Evolutionary conservation across 2,113 vertebrate species (phyloP).

Genomic region (Tupaia chinensis): DNA sequence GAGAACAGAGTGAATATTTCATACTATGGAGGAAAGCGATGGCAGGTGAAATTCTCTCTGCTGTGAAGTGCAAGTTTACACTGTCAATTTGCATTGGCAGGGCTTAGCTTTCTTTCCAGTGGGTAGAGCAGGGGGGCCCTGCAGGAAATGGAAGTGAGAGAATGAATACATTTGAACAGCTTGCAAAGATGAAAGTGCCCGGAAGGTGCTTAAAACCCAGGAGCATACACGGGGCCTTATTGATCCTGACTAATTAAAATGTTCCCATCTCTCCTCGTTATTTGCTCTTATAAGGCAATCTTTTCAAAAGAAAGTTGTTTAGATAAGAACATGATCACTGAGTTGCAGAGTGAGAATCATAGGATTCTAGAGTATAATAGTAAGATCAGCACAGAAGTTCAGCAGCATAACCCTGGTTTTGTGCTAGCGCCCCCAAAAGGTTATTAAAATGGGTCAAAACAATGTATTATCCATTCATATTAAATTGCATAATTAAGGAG

Average conservation of each 20-base stretch:
- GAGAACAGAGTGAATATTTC: slow-evolving; percentile 38
- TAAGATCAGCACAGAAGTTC: neutral
- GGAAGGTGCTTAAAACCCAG: neutral
- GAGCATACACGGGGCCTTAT: neutral
- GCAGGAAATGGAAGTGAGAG: slow-evolving; percentile 15
- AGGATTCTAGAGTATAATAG: neutral
- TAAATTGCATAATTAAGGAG: neutral
- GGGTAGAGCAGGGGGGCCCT: neutral
- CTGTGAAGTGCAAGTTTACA: neutral
- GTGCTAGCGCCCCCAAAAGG: neutral
- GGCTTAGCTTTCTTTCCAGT: slow-evolving; percentile 45
- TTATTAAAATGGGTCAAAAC: neutral
- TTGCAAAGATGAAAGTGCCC: slow-evolving; percentile 28
- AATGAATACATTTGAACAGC: slow-evolving; percentile 19
- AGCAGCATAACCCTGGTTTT: neutral
- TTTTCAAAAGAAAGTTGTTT: neutral
- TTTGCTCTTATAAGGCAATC: slow-evolving; percentile 27
- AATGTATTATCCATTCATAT: neutral
- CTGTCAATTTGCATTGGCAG: slow-evolving; percentile 61
- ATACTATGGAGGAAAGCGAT: slow-evolving; percentile 16
- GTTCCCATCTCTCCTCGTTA: slow-evolving; percentile 38
- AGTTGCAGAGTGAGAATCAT: neutral
- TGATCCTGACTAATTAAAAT: slow-evolving; percentile 46
- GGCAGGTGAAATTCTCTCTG: neutral
- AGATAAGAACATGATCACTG: neutral